Conservation (phyloP, 2,797 vertebrate genomes). For the Taeniopygia guttata region DNA sequence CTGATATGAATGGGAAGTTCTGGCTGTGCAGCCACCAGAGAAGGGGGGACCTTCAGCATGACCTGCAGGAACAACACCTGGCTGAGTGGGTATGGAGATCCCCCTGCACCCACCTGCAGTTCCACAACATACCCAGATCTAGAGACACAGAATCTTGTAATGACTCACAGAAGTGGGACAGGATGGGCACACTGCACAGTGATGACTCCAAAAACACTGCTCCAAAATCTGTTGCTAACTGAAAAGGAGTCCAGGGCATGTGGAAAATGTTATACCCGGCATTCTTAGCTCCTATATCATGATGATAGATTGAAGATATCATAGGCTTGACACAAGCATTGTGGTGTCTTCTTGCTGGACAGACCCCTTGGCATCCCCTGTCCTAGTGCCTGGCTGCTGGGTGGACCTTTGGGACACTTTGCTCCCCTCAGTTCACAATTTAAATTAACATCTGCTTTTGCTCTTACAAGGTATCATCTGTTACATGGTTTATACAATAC, state of each 20-base stretch:
- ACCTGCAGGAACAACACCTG: accelerated
- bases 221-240: background rate
- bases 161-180: background rate
- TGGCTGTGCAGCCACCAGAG: background rate
- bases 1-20: background rate
- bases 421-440: background rate
- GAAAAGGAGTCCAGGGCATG: accelerated
- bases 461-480: background rate
- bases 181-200: background rate
- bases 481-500: background rate
- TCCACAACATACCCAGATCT: background rate
- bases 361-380: accelerated
- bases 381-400: background rate
- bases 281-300: background rate
- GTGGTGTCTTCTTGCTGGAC: background rate
- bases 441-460: background rate
- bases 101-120: background rate
- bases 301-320: background rate
- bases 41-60: background rate
- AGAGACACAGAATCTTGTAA: background rate
- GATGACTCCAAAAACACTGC: background rate
- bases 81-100: background rate
- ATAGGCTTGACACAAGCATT: background rate
- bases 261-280: background rate
- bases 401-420: background rate